Evolutionary conservation across 2,797 vertebrate genomes (phyloP).

Genomic region (Chloroceryle inda): DNA sequence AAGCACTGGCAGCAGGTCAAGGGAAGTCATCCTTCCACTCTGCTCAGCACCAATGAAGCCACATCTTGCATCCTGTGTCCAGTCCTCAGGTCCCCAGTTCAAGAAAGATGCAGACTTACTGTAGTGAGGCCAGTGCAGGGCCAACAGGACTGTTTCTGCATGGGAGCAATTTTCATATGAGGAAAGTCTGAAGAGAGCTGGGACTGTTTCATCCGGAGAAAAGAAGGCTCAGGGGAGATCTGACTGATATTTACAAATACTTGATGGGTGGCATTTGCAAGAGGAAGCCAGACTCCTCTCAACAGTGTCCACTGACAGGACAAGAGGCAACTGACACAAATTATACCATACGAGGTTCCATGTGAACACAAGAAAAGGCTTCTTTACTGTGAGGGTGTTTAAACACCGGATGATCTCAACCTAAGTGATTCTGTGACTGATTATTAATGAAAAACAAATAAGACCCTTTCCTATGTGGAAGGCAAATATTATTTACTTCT

Average conservation of each 20-base stretch:
- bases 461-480: background rate
- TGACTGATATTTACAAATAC: background rate
- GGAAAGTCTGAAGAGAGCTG: background rate
- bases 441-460: background rate
- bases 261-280: background rate
- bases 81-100: background rate
- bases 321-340: background rate
- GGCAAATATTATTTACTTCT: background rate
- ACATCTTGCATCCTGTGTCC: background rate
- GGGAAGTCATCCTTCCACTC: background rate
- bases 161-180: background rate
- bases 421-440: background rate
- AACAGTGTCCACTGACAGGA: background rate
- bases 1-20: rapidly evolving
- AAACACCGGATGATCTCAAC: background rate
- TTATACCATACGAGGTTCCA: background rate
- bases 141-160: background rate
- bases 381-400: background rate
- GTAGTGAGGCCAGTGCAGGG: background rate
- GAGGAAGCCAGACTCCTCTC: too few species aligned
- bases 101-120: background rate
- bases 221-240: background rate
- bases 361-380: background rate
- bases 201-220: background rate
- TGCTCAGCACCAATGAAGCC: background rate